Evolutionary conservation across 2,888 invertebrate genomes (phyloP), one percentile per base, ranked within the genome.

Genomic region (Spodoptera littoralis): DNA sequence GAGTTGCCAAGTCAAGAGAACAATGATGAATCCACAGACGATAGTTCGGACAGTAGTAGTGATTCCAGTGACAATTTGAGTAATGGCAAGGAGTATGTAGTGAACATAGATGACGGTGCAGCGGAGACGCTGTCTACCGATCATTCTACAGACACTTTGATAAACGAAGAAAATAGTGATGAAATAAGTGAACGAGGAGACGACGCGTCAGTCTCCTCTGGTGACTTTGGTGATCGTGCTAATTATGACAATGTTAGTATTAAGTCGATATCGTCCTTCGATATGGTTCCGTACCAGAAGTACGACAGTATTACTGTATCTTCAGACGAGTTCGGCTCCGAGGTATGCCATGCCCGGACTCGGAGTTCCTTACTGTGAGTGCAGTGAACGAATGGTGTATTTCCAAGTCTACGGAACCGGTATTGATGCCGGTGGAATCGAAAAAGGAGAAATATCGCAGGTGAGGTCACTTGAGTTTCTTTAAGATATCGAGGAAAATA

Each of bases 381-480:
- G 93, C 94, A 85, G 93, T 94, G 85, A 94, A 94, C 85, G 94
- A 94, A 83, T 95, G 94, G 93, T 94, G 94, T 86, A 88, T 94
- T 76, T 88, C 92, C 77, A 91, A 92, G 85, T 90, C 92, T 60
- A 80, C 84, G 70, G 90, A 91, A 85, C 91, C 93, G 83, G 88
- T 90, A 83, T 87, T 92, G 80, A 82, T 93, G 80, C 92, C 91
- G 65, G 89, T 91, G 78, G 92, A 94, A 90, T 88, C 92, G 42
- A 94, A 95, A 90, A 93, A 93, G 88, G 94, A 94, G 84, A 95
- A 95, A 87, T 94, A 94, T 90, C 88, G 92, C 88, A 94, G 95
- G 95, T 95, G 88, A 92, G 92, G 82, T 88, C 85, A 88, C 83
- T 88, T 82, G 72, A 82, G 77, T 84, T 84, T 86, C 81, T 79